Base-by-base conservation (phyloP, 2,888 invertebrate species). In the Uropetala carovei region DNA sequence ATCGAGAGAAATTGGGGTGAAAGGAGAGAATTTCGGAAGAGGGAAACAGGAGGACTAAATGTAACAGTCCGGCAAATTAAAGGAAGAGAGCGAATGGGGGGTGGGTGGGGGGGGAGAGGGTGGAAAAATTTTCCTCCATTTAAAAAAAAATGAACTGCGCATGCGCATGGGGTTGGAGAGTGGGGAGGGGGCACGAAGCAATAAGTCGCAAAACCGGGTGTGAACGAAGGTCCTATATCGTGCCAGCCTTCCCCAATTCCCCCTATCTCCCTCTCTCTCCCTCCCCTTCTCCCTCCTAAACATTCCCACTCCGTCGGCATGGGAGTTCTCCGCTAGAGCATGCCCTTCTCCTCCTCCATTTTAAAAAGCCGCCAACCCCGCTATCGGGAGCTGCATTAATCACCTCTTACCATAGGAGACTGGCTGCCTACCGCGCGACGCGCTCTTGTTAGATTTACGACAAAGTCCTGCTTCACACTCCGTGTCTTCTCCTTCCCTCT, bases 11-110 rank as follows among this genome's bases (percentile, higher is more conserved):
- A 18, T 22, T 7, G 27, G 9, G 75, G n/a, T 0, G n/a, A 27
- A 22, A n/a, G 75, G n/a, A n/a, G n/a, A n/a, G 27, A 75, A 75
- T 75, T 75, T 43, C 43, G 75, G 75, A 22, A 75, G 75, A 75
- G 75, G 75, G 18, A 13, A 22, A 22, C 75, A 11, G 22, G 27
- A 10, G 30, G 18, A 11, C 30, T 18, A 16, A 82, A n/a, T 43
- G 43, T 30, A 82, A 30, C 43, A 82, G 75, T 75, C 75, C 22
- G 75, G 75, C 30, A 82, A 82, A 82, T 82, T 82, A 82, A 82
- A 82, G 82, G 82, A 75, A 43, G 82, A 30, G 30, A 16, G 30
- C 10, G 16, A 43, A 11, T 18, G 82, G 13, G 30, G 27, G 16
- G 13, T 27, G 5, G 30, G 82, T 16, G 13, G 5, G 13, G 13